Conservation (phyloP, 2,888 invertebrate species). For the Drosophila fungiperda region DNA sequence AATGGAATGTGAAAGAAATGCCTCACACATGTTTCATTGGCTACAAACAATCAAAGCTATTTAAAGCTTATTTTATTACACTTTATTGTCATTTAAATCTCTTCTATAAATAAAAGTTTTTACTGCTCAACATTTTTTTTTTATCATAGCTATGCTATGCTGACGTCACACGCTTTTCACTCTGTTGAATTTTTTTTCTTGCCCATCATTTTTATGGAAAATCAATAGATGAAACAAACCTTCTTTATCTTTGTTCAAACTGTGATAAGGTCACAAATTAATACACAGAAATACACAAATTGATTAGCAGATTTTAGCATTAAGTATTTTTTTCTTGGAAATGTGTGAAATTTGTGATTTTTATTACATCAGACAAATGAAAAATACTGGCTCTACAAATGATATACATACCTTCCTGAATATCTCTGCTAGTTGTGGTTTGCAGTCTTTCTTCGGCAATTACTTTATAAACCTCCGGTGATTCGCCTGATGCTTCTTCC, state of each 20-base stretch:
- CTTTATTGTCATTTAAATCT: not conserved
- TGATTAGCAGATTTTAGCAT: not conserved
- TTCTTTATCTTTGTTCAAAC: constrained; percentile 32
- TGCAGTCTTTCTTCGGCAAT: constrained; percentile 70
- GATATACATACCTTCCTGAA: constrained; percentile 52
- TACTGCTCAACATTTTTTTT: constrained; percentile 5
- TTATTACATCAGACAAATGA: constrained; percentile 60
- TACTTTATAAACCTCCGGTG: constrained; percentile 71
- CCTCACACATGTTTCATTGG: not conserved
- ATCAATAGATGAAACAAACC: constrained; percentile 48
- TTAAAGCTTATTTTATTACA: not conserved
- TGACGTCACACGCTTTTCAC: constrained; percentile 49
- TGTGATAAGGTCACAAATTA: constrained; percentile 41
- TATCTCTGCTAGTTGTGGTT: constrained; percentile 19
- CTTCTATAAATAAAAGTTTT: not conserved
- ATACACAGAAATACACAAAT: not conserved
- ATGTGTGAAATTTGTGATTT: constrained; percentile 4
- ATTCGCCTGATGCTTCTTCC: constrained; percentile 9
- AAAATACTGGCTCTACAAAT: constrained; percentile 2
- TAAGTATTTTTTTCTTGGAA: not conserved
- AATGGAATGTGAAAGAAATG: not conserved
- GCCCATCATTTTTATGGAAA: constrained; percentile 28
- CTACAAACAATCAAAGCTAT: not conserved
- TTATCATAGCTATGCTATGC: constrained; percentile 12
- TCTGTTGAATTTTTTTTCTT: constrained; percentile 7